Conservation (phyloP, 2,113 vertebrate genomes). For the Ondatra zibethicus region DNA sequence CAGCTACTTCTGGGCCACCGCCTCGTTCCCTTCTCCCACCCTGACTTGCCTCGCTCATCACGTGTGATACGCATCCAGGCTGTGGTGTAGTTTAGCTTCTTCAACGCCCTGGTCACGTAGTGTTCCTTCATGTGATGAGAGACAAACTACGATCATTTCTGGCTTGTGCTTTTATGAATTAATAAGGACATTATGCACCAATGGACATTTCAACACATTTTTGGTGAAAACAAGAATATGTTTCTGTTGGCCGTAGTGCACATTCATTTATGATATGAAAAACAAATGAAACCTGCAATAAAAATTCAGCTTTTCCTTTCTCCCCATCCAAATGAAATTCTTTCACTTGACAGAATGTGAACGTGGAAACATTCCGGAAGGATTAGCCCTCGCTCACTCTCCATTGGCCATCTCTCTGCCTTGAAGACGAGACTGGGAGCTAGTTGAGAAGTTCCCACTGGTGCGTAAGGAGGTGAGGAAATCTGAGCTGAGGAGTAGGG, state of each 20-base stretch:
- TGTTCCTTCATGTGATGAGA: not conserved
- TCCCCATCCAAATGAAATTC: slow-evolving; percentile 5
- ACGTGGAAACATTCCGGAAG: slow-evolving; percentile 27
- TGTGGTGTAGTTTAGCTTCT: not conserved
- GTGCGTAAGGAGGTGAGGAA: not conserved
- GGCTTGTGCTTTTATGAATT: slow-evolving; percentile 12
- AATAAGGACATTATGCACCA: not conserved
- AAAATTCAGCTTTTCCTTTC: slow-evolving; percentile 34
- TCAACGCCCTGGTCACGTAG: not conserved
- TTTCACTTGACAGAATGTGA: slow-evolving; percentile 3
- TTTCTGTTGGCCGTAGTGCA: not conserved
- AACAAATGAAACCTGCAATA: not conserved
- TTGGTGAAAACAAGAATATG: slow-evolving; percentile 31
- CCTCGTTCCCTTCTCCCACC: no score
- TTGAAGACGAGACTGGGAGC: not conserved
- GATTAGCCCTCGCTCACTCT: not conserved
- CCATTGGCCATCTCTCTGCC: slow-evolving; percentile 41
- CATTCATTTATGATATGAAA: slow-evolving; percentile 44
- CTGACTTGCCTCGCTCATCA: not conserved
- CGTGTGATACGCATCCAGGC: not conserved
- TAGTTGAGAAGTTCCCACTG: slow-evolving; percentile 12
- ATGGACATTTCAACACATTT: slow-evolving; percentile 29
- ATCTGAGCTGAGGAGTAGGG: not conserved
- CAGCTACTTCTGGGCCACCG: not conserved
- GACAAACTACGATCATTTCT: not conserved